Evolutionary conservation across 1,140 invertebrate genomes (phyloP), one percentile per base, ranked within the genome.

Genomic region (Drosophila ironensis): DNA sequence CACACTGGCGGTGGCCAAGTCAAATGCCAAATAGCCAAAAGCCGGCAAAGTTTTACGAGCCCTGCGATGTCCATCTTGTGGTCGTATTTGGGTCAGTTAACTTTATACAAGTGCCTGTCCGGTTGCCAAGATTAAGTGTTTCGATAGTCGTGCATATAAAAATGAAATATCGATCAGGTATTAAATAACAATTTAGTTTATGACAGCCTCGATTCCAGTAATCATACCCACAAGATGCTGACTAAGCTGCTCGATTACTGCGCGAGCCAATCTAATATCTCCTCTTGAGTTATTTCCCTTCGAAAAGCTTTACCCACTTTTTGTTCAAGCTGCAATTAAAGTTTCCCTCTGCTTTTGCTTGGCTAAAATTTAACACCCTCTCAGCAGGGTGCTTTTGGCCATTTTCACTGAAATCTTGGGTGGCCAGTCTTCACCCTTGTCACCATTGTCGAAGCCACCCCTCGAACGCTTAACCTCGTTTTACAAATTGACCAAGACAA

Each of bases 131-230:
- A 86, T 86, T 86, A 86, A 87, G 80, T 87, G 81, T 69, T 80
- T 64, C 60, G 80, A 86, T 86, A 86, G 80, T 81, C 80, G 68
- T 87, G 74, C 80, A 86, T 86, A 86, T 86, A 87, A 86, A 86
- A 86, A 87, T 86, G 81, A 86, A 87, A 86, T 86, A 87, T 86
- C 80, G 80, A 86, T 86, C 76, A 86, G 87, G 72, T 86, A 86
- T 86, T 86, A 86, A 80, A 86, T 86, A 86, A 86, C 81, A 86
- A 75, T 86, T 86, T 87, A 80, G 66, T 86, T 86, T 86, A 86
- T 80, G 80, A 75, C 78, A 60, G 69, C 20, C 35, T 52, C 53
- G 41, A 63, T 72, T 69, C 19, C n/a, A 54, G 40, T 63, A 60
- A 67, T 74, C 76, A 66, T 5, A 5, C 11, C 4, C n/a, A 33